These are phyloP conservation scores for Zoanthus sociatus DNA, from an alignment of 92 coral and sea anemone species.

Conservation along the genomic window DNA sequence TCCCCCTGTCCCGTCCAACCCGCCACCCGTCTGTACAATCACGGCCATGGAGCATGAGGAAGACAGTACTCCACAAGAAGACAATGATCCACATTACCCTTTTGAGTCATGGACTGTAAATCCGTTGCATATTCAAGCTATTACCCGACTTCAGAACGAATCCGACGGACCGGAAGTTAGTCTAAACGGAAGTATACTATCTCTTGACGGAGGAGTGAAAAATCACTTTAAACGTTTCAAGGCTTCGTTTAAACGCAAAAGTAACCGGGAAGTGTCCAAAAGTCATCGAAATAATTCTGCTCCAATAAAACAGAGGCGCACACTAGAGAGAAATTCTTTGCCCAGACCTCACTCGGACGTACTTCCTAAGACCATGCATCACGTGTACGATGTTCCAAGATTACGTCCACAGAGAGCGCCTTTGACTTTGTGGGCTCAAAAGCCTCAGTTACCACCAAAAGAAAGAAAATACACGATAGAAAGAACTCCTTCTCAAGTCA, in stretches of 20 bases:
- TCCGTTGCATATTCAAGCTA: background rate
- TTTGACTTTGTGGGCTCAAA: background rate
- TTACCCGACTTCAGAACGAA: background rate
- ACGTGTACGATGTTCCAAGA: slow-evolving; percentile 41
- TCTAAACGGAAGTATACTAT: background rate
- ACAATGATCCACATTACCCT: background rate
- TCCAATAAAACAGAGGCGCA: slow-evolving; percentile 36
- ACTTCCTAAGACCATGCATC: slow-evolving; percentile 33
- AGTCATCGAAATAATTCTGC: slow-evolving; percentile 24
- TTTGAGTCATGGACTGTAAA: background rate
- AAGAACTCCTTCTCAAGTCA: background rate
- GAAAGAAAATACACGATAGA: slow-evolving; percentile 13
- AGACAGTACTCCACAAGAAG: background rate
- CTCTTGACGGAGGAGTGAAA: background rate
- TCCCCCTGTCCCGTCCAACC: slow-evolving; percentile 23
- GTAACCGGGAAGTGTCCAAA: background rate
- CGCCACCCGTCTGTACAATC: slow-evolving; percentile 9
- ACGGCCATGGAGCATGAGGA: background rate
- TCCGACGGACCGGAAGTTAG: background rate
- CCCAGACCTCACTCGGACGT: slow-evolving; percentile 45
- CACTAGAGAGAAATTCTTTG: slow-evolving; percentile 29
- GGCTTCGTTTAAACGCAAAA: slow-evolving; percentile 9
- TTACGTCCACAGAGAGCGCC: slow-evolving; percentile 40
- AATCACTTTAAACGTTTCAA: slow-evolving; percentile 1
- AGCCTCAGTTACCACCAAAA: slow-evolving; percentile 35